A percentile compares a stretch with the other conserved stretches of the same genome.
phyloP scores from a whole-genome alignment of 2,113 vertebrate species.

The Cyphomyrus plagiostoma region DNA sequence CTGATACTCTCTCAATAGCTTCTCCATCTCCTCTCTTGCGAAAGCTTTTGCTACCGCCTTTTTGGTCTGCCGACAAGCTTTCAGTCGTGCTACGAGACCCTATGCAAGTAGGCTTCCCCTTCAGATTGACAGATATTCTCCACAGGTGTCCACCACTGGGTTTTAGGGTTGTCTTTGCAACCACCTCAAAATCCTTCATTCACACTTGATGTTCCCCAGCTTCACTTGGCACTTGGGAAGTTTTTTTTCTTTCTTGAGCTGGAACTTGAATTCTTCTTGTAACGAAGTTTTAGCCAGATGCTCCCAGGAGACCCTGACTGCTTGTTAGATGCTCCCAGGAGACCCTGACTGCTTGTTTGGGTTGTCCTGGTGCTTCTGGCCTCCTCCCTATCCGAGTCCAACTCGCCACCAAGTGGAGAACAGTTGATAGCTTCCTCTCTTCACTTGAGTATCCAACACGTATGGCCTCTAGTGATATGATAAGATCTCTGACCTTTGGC shows the following conservation, averaged over 20 bases:
- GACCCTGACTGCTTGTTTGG: neutral
- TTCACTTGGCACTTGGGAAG: neutral
- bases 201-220: neutral
- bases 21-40: neutral
- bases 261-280: neutral
- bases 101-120: neutral
- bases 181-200: neutral
- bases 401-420: neutral
- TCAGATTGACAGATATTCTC: neutral
- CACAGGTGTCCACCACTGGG: neutral
- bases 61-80: neutral
- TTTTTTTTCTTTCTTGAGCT: neutral
- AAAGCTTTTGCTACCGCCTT: neutral
- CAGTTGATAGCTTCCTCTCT: neutral
- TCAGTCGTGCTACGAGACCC: neutral
- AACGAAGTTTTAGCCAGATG: neutral
- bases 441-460: neutral
- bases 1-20: neutral
- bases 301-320: neutral
- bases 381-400: neutral
- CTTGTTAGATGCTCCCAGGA: neutral
- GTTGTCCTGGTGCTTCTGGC: neutral
- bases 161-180: neutral
- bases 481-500: neutral
- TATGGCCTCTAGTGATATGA: neutral